A percentile compares a stretch with the other conserved stretches of the same genome.
Evolutionary conservation across 2,113 vertebrate species (phyloP).

Genomic region (Charadrius vociferus): DNA sequence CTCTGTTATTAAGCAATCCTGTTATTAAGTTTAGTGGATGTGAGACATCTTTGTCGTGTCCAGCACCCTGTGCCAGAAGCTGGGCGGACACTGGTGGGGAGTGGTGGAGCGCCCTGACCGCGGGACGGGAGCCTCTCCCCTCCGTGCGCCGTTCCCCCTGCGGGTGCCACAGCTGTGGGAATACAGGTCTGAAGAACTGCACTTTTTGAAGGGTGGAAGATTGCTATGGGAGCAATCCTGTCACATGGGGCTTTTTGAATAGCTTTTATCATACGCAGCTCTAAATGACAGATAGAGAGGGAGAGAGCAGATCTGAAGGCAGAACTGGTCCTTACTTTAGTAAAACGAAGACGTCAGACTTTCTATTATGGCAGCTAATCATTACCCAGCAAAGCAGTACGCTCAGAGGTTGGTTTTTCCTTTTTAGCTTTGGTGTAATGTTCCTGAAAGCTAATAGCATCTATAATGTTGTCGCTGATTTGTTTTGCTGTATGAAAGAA

Average conservation of each 20-base stretch:
- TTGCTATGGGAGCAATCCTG: neutral
- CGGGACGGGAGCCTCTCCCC: neutral
- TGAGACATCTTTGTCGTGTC: neutral
- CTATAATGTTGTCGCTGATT: neutral
- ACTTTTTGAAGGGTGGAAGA: neutral
- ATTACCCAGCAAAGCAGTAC: neutral
- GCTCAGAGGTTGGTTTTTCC: neutral
- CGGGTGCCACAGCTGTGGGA: fast-evolving
- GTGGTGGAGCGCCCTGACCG: fast-evolving
- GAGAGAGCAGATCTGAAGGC: neutral
- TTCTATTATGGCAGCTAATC: neutral
- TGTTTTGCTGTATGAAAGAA: slow-evolving; percentile 47
- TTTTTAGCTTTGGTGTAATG: slow-evolving; percentile 16
- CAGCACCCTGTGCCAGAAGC: neutral
- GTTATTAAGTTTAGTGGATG: neutral
- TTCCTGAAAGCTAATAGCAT: slow-evolving; percentile 40
- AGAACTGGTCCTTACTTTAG: neutral
- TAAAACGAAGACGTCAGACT: neutral
- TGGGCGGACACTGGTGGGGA: neutral
- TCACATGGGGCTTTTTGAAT: neutral
- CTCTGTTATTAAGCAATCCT: slow-evolving; percentile 36
- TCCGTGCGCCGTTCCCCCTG: fast-evolving
- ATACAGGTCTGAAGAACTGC: neutral
- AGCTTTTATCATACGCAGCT: neutral
- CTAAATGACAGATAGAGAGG: neutral